Evolutionary conservation across 53 echinoderm and acorn worm species (phyloP).

Genomic region (Antedon mediterranea): DNA sequence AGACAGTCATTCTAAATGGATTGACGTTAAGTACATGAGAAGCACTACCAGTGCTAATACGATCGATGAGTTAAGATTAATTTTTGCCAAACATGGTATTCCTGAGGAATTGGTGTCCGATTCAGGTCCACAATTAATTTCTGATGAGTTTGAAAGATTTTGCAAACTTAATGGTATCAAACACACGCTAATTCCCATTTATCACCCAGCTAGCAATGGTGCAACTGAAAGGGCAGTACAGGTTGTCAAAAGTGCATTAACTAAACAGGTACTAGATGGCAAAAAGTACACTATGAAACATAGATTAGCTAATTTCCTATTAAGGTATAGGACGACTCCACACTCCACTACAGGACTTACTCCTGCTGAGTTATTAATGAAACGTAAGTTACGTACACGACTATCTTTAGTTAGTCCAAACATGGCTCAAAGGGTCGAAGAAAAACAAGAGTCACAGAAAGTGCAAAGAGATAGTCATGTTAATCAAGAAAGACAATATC

Average conservation of each 20-base stretch:
- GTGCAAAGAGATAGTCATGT: background rate
- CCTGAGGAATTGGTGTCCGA: slow-evolving; percentile 49
- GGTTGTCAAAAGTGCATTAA: background rate
- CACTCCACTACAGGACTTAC: no score
- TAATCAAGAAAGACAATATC: background rate
- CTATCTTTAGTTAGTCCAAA: slow-evolving; percentile 21
- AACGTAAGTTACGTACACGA: slow-evolving; percentile 30
- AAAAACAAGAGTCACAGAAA: slow-evolving; percentile 19
- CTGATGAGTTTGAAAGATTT: slow-evolving; percentile 27
- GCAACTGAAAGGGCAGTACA: slow-evolving; percentile 13
- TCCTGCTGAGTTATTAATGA: slow-evolving; percentile 46
- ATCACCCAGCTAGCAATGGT: slow-evolving; percentile 37
- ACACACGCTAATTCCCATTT: slow-evolving; percentile 24
- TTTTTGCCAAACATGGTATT: slow-evolving; percentile 40
- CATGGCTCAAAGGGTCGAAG: slow-evolving; percentile 12
- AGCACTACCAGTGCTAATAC: slow-evolving; percentile 35
- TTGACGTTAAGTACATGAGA: slow-evolving; percentile 30
- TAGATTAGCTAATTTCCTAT: slow-evolving; percentile 30
- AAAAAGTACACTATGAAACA: slow-evolving; percentile 1
- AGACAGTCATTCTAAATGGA: slow-evolving; percentile 44
- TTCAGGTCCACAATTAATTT: slow-evolving; percentile 32
- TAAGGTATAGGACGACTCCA: no score
- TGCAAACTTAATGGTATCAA: slow-evolving; percentile 30
- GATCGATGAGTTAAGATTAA: slow-evolving; percentile 28
- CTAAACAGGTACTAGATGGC: slow-evolving; percentile 2